Percentiles rank a stretch among this genome's conserved stretches.
Conservation (phyloP, 2,888 invertebrate species). For the Mamestra brassicae region DNA sequence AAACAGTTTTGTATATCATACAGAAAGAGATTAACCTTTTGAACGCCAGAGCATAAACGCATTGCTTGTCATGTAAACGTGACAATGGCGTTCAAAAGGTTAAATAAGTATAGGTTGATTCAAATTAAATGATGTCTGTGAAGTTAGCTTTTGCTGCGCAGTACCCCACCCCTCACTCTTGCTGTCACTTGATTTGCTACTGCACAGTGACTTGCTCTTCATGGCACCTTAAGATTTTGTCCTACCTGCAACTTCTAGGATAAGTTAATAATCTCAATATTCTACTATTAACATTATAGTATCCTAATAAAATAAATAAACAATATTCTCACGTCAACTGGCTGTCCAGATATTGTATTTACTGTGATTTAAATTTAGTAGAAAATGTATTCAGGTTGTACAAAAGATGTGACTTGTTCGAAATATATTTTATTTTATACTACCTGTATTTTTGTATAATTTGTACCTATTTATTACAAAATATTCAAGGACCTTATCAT, state of each 20-base stretch:
- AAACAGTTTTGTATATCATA: slow-evolving; percentile 4
- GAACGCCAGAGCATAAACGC: too few relatives aligned
- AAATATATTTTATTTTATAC: slow-evolving; percentile 55
- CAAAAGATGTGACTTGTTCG: slow-evolving; percentile 55
- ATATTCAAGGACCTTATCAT: too few relatives aligned
- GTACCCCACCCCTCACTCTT: too few relatives aligned
- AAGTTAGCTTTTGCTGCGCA: too few relatives aligned
- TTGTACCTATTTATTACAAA: not conserved
- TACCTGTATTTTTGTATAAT: slow-evolving; percentile 6
- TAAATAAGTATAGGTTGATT: not conserved
- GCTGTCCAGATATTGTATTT: slow-evolving; percentile 54
- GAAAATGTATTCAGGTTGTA: slow-evolving; percentile 54
- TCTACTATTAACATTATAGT: not conserved
- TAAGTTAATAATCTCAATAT: slow-evolving; percentile 13
- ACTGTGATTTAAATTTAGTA: slow-evolving; percentile 66
- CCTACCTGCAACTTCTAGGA: not conserved
- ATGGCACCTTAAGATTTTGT: too few relatives aligned
- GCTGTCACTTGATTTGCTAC: not conserved
- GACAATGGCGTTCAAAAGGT: too few relatives aligned
- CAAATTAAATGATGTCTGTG: too few relatives aligned
- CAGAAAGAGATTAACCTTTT: slow-evolving; percentile 18
- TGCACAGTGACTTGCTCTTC: not conserved
- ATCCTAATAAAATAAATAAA: slow-evolving; percentile 1
- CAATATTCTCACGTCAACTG: slow-evolving; percentile 36
- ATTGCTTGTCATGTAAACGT: too few relatives aligned